Percentiles rank a stretch among this genome's conserved stretches.
These are phyloP conservation scores for Vesta saturnalis DNA, from an alignment of 2,888 invertebrate genomes.

Conservation along the genomic window DNA sequence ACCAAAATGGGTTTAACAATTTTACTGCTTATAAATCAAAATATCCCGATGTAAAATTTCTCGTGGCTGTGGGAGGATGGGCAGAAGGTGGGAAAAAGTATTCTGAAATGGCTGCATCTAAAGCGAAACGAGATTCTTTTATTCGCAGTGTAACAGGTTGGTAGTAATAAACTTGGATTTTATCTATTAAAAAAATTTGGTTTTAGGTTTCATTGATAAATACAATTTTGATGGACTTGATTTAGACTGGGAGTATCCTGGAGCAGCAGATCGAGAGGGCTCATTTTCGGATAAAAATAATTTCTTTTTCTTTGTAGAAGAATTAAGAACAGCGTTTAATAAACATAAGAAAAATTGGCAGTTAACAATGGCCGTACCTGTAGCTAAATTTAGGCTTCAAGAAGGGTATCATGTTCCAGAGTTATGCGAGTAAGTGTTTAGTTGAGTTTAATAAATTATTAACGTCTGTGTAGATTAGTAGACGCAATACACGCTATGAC, in stretches of 20 bases:
- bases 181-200: not conserved
- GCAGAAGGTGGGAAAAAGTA: conserved; percentile 90
- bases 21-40: conserved; percentile 78
- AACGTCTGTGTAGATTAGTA: conserved; percentile 66
- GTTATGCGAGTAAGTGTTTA: conserved; percentile 78
- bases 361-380: conserved; percentile 88
- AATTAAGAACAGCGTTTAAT: conserved; percentile 81
- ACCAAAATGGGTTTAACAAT: conserved; percentile 79
- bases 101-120: conserved; percentile 80
- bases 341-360: conserved; percentile 82
- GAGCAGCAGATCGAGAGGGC: conserved; percentile 87
- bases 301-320: conserved; percentile 85
- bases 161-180: conserved; percentile 26
- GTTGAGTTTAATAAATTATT: not conserved
- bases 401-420: conserved; percentile 93
- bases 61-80: conserved; percentile 90
- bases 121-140: conserved; percentile 74
- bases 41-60: conserved; percentile 78
- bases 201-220: conserved; percentile 75
- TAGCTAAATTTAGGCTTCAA: conserved; percentile 86
- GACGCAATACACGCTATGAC: conserved; percentile 90
- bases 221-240: conserved; percentile 88
- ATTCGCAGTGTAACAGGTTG: conserved; percentile 79
- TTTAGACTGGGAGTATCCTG: conserved; percentile 92
- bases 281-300: conserved; percentile 84